phyloP scores from a whole-genome alignment of 2,797 vertebrate species.

The Dermochelys coriacea region DNA sequence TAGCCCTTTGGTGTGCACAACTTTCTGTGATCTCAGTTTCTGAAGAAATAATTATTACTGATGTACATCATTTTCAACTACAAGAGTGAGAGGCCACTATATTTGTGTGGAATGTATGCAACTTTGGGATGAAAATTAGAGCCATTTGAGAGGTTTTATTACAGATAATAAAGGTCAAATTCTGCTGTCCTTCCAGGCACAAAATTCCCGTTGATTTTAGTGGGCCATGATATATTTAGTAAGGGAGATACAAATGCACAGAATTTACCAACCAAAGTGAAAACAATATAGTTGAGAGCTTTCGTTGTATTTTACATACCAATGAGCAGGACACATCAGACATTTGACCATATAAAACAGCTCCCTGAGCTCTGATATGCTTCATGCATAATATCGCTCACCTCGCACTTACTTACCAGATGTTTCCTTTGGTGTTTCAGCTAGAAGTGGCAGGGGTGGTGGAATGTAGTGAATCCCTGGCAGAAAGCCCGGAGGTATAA shows the following conservation, averaged over 20 bases:
- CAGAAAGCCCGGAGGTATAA: constrained; percentile 77
- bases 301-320: not conserved
- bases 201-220: not conserved
- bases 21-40: not conserved
- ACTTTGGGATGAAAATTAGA: not conserved
- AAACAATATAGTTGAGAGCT: not conserved
- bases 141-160: not conserved
- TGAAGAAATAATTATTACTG: not conserved
- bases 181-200: not conserved
- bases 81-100: not conserved
- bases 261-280: not conserved
- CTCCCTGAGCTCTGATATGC: not conserved
- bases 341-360: not conserved
- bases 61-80: not conserved
- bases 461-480: constrained; percentile 79
- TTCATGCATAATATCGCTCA: not conserved
- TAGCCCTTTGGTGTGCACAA: not conserved
- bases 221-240: not conserved
- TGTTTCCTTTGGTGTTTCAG: constrained; percentile 72
- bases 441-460: constrained; percentile 63
- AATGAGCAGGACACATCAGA: not conserved
- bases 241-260: not conserved
- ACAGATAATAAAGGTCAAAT: not conserved
- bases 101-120: not conserved
- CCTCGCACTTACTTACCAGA: constrained; percentile 67